Percentiles rank a stretch among this genome's conserved stretches.
Conservation (phyloP, 2,113 vertebrate species). For the Ciconia maguari region DNA sequence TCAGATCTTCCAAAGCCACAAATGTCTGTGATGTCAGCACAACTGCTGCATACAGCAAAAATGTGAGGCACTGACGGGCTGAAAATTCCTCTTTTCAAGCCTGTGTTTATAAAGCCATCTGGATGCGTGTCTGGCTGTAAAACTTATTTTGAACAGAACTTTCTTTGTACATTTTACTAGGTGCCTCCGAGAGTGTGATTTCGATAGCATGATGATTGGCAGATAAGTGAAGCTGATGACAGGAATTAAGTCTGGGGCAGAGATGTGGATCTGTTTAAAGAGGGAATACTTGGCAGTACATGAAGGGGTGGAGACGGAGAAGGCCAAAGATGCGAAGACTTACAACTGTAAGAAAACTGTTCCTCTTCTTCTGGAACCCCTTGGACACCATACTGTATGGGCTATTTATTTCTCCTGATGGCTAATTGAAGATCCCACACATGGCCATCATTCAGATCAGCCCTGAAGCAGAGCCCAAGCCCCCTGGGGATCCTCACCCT, state of each 20-base stretch:
- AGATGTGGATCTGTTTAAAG: neutral
- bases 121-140: neutral
- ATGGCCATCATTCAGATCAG: neutral
- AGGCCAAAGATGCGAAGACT: neutral
- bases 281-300: neutral
- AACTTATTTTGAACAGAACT: neutral
- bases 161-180: neutral
- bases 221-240: neutral
- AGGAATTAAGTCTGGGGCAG: neutral
- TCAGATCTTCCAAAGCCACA: neutral
- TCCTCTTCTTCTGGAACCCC: neutral
- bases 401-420: neutral
- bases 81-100: neutral
- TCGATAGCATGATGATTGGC: neutral
- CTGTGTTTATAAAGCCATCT: neutral
- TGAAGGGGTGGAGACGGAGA: neutral
- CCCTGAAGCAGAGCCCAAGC: neutral
- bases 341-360: neutral
- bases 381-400: neutral
- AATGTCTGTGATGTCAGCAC: accelerated
- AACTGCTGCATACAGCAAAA: neutral
- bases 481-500: neutral
- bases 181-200: neutral
- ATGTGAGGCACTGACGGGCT: neutral
- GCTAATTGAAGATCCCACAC: neutral